Conservation (phyloP, 2,888 invertebrate species). For the Caenorhabditis zanzibari region DNA sequence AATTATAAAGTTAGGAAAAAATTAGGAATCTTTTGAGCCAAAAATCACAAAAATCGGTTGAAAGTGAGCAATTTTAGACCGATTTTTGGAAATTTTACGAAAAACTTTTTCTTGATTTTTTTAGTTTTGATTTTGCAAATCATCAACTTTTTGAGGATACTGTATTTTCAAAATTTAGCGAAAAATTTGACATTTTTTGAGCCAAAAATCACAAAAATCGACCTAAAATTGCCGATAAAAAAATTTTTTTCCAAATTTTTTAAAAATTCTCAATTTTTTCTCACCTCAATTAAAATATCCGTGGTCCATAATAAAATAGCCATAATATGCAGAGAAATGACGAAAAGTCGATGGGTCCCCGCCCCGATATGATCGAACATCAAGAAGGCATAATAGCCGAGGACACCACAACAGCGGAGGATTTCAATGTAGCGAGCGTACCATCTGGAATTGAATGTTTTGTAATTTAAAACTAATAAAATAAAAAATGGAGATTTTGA, state of each 20-base stretch:
- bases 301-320: constrained; percentile 57
- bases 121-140: not conserved
- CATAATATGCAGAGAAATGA: constrained; percentile 71
- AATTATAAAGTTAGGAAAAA: not conserved
- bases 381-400: constrained; percentile 75
- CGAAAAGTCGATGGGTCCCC: constrained; percentile 79
- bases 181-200: too few species aligned
- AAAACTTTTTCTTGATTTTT: not conserved
- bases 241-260: not conserved
- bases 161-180: too few species aligned
- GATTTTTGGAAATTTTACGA: not conserved
- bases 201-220: too few species aligned
- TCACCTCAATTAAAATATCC: constrained; percentile 61
- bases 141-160: too few species aligned
- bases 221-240: too few species aligned
- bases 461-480: not conserved
- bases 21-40: not conserved
- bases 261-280: not conserved
- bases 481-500: too few species aligned
- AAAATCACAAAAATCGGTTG: not conserved
- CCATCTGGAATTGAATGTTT: constrained; percentile 78
- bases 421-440: constrained; percentile 79
- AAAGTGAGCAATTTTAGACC: too few species aligned
- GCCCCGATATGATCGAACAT: constrained; percentile 77
- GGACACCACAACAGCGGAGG: constrained; percentile 75